phyloP scores from a whole-genome alignment of 2,888 invertebrate genomes.

The Siphlonurus alternatus region DNA sequence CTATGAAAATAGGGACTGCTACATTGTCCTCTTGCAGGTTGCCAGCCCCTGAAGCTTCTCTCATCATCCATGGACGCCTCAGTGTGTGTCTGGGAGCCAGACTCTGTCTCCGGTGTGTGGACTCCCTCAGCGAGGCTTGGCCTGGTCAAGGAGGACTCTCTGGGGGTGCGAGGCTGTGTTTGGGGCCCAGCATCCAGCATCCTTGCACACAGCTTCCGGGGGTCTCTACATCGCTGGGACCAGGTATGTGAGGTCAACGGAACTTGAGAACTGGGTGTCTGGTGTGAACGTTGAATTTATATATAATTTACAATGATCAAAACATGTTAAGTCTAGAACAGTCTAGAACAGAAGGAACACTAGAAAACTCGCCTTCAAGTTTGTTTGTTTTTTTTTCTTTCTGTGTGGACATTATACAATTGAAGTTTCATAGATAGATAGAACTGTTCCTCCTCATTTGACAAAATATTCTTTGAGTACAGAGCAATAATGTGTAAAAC shows the following conservation, averaged over 20 bases:
- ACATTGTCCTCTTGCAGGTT: constrained; percentile 6
- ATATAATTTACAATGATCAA: constrained; percentile 3
- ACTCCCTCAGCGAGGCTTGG: constrained; percentile 69
- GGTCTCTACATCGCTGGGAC: constrained; percentile 79
- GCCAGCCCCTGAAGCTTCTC: constrained; percentile 33
- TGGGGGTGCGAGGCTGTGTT: constrained; percentile 85
- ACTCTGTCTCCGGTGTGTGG: constrained; percentile 53
- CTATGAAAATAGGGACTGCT: background rate
- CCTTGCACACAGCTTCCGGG: constrained; percentile 79
- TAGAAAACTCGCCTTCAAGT: no score
- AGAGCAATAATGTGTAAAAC: no score
- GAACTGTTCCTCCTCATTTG: no score
- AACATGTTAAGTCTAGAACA: background rate
- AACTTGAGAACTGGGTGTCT: constrained; percentile 31
- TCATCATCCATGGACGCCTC: constrained; percentile 78
- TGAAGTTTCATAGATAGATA: no score
- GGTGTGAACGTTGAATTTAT: no score
- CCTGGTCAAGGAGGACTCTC: constrained; percentile 80
- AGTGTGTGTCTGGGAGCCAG: constrained; percentile 73
- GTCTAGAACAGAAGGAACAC: no score
- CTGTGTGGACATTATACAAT: no score
- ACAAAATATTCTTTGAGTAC: no score
- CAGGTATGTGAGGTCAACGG: no score
- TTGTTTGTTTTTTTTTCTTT: no score
- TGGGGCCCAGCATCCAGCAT: constrained; percentile 52